Evolutionary conservation across 2,888 invertebrate species (phyloP).

Genomic region (Cecidostiba fungosa): DNA sequence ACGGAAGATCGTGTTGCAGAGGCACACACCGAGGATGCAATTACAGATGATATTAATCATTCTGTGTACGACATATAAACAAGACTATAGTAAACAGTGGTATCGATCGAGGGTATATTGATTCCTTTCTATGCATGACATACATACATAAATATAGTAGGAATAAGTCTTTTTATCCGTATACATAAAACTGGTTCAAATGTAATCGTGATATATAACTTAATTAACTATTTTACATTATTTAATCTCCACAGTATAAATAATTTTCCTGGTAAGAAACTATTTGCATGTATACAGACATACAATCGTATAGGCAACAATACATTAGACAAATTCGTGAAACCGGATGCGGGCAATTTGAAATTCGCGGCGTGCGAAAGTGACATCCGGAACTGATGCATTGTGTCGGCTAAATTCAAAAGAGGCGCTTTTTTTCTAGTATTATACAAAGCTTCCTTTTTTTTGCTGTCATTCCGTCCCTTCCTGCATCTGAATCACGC

Average conservation of each 20-base stretch:
- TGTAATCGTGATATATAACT: no score
- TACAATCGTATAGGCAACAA: not conserved
- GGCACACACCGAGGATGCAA: not conserved
- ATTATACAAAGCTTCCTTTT: not conserved
- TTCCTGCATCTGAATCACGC: not conserved
- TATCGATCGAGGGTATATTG: not conserved
- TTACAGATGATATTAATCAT: constrained; percentile 2
- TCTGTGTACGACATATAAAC: not conserved
- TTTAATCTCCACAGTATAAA: no score
- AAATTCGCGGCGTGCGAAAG: not conserved
- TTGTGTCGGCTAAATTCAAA: not conserved
- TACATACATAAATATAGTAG: no score
- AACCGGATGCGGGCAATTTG: not conserved
- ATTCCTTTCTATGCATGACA: not conserved
- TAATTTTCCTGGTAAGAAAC: not conserved
- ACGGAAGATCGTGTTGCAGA: not conserved
- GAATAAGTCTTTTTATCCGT: no score
- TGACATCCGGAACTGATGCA: not conserved
- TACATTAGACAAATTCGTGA: not conserved
- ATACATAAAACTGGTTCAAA: no score
- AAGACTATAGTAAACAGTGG: not conserved
- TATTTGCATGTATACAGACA: not conserved
- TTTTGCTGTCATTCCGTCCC: not conserved
- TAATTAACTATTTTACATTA: no score
- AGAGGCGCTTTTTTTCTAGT: not conserved